Evolutionary conservation across 2,888 invertebrate species (phyloP).

Genomic region (Dynastes maya): DNA sequence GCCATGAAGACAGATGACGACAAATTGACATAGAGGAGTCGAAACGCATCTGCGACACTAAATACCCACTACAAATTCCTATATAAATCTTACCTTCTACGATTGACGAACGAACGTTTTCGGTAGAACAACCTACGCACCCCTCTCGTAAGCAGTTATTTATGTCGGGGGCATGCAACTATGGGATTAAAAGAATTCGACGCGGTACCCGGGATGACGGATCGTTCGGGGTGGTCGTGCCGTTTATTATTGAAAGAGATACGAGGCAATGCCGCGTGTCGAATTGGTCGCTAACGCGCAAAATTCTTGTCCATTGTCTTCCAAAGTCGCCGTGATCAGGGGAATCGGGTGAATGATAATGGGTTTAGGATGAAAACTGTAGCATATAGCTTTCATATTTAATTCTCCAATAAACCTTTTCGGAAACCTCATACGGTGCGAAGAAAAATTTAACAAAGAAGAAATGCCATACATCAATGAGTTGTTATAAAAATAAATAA

Average conservation of each 20-base stretch:
- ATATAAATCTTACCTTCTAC: conserved; percentile 29
- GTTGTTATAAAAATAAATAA: too few relatives aligned
- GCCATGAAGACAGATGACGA: conserved; percentile 33
- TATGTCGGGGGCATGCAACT: conserved; percentile 57
- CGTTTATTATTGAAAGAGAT: conserved; percentile 61
- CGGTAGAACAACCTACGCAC: conserved; percentile 28
- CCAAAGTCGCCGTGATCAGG: conserved; percentile 24
- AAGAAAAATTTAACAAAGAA: too few relatives aligned
- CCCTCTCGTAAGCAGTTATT: conserved; percentile 35
- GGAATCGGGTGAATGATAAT: background rate
- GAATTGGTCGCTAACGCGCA: conserved; percentile 42
- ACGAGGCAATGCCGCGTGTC: conserved; percentile 52
- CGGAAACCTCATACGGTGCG: too few relatives aligned
- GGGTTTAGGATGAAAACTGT: background rate
- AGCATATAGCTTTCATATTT: too few relatives aligned
- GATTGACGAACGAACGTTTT: conserved; percentile 39
- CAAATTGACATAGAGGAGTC: conserved; percentile 15
- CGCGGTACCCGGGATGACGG: conserved; percentile 63
- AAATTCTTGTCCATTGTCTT: conserved; percentile 41
- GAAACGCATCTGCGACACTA: conserved; percentile 34
- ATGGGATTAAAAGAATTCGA: conserved; percentile 66
- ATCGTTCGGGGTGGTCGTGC: conserved; percentile 65
- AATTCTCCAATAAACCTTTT: too few relatives aligned
- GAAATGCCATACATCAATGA: too few relatives aligned
- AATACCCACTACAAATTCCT: conserved; percentile 34